Evolutionary conservation across 2,888 invertebrate species (phyloP).

Genomic region (Troides aeacus): DNA sequence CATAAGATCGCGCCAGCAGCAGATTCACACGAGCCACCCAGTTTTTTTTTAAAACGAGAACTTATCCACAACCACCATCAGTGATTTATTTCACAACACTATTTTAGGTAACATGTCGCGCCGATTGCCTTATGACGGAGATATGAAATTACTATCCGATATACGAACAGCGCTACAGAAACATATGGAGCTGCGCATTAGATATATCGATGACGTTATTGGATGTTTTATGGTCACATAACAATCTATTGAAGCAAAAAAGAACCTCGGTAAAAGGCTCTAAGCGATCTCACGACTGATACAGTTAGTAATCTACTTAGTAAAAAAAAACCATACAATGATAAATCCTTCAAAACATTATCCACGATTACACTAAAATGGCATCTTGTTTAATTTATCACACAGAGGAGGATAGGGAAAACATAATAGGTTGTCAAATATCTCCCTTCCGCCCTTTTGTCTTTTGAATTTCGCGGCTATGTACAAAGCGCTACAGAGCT

Average conservation of each 20-base stretch:
- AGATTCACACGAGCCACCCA: slow-evolving; percentile 71
- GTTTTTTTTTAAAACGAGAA: slow-evolving; percentile 56
- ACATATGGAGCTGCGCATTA: slow-evolving; percentile 47
- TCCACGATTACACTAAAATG: slow-evolving; percentile 10
- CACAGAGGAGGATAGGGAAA: background rate
- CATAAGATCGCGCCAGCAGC: slow-evolving; percentile 62
- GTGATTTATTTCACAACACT: slow-evolving; percentile 78
- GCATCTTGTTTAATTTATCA: slow-evolving; percentile 4
- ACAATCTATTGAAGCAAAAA: slow-evolving; percentile 28
- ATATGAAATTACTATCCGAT: slow-evolving; percentile 70
- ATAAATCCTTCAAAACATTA: slow-evolving; percentile 20
- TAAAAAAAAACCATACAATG: slow-evolving; percentile 4
- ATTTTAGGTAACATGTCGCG: slow-evolving; percentile 76
- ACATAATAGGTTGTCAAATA: too few relatives aligned
- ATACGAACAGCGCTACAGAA: slow-evolving; percentile 56
- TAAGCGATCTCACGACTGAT: slow-evolving; percentile 27
- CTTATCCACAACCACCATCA: slow-evolving; percentile 65
- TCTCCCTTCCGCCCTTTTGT: too few relatives aligned
- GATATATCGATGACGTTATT: slow-evolving; percentile 37
- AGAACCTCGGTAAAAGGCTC: slow-evolving; percentile 22
- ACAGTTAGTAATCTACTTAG: slow-evolving; percentile 7
- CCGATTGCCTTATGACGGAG: slow-evolving; percentile 62
- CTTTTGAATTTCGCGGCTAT: too few relatives aligned
- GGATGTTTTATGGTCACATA: slow-evolving; percentile 33
- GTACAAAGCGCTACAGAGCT: too few relatives aligned